These are phyloP conservation scores for Harpagifer antarcticus DNA, from an alignment of 2,797 vertebrate species.

Conservation along the genomic window DNA sequence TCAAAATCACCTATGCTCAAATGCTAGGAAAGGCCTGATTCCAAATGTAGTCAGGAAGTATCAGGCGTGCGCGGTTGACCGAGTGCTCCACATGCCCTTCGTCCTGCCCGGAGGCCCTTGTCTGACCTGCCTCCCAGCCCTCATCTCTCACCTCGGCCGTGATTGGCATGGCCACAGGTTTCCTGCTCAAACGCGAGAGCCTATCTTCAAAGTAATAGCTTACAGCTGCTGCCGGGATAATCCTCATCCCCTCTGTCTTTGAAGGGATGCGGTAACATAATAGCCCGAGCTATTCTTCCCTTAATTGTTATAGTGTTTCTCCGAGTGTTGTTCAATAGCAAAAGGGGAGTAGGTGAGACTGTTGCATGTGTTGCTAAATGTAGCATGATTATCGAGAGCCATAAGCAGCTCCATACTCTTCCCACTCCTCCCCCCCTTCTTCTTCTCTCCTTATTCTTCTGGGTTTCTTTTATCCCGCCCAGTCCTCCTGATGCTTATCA, in stretches of 20 bases:
- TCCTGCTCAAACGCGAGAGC: slow-evolving; percentile 77
- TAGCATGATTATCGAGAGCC: slow-evolving; percentile 80
- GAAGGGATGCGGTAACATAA: slow-evolving; percentile 88
- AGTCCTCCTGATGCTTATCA: slow-evolving; percentile 85
- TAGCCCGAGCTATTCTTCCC: slow-evolving; percentile 81
- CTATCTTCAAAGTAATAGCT: slow-evolving; percentile 94
- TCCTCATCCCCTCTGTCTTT: slow-evolving; percentile 89
- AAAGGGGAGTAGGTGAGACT: slow-evolving; percentile 73
- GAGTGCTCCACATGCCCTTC: slow-evolving; percentile 36
- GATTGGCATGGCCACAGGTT: slow-evolving; percentile 87
- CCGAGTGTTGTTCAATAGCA: slow-evolving; percentile 74
- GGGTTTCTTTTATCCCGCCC: slow-evolving; percentile 83
- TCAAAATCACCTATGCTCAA: not conserved
- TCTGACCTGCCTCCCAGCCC: slow-evolving; percentile 80
- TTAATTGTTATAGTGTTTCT: slow-evolving; percentile 89
- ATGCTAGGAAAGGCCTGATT: slow-evolving; percentile 50
- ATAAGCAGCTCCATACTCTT: slow-evolving; percentile 65
- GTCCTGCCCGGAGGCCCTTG: slow-evolving; percentile 65
- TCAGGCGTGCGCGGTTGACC: slow-evolving; percentile 30
- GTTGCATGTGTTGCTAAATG: slow-evolving; percentile 83
- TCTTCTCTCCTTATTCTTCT: slow-evolving; percentile 54
- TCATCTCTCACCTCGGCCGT: slow-evolving; percentile 87
- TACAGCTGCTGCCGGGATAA: slow-evolving; percentile 93
- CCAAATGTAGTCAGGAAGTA: slow-evolving; percentile 44
- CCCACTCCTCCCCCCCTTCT: too few species aligned